Evolutionary conservation across 2,797 vertebrate species (phyloP).

Genomic region (Columba guinea): DNA sequence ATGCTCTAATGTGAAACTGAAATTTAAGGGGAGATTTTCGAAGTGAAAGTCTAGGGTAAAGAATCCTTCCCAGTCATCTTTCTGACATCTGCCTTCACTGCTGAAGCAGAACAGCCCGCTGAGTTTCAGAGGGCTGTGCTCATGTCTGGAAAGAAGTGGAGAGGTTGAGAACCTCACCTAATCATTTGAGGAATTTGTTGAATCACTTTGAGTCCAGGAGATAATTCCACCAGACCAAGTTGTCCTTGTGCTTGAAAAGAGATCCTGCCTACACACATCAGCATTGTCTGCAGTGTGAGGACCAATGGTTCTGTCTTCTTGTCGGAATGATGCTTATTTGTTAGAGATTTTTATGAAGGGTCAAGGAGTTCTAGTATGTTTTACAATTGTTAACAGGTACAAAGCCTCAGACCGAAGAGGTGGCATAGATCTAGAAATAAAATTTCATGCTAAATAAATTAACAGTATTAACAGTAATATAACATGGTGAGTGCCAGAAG

Average conservation of each 20-base stretch:
- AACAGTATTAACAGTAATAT: neutral
- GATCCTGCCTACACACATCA: neutral
- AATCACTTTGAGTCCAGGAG: neutral
- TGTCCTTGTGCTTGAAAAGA: neutral
- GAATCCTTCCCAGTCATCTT: neutral
- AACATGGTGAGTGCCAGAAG: neutral
- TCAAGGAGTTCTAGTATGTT: neutral
- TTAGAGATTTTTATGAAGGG: neutral
- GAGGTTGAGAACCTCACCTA: neutral
- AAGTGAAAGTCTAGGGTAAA: neutral
- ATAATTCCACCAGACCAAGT: neutral
- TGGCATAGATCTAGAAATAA: neutral
- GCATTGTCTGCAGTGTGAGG: neutral
- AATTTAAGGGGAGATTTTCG: neutral
- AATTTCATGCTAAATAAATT: neutral
- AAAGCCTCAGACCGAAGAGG: neutral
- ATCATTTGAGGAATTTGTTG: neutral
- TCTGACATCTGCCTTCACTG: neutral
- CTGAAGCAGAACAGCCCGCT: neutral
- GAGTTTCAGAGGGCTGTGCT: neutral
- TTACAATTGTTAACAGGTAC: neutral
- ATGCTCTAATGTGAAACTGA: neutral
- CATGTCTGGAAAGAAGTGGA: fast-evolving
- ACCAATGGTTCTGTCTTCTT: neutral
- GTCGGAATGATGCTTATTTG: neutral